Evolutionary conservation across 2,888 invertebrate species (phyloP), one percentile per base, ranked within the genome.

Genomic region (Rosalia funebris): DNA sequence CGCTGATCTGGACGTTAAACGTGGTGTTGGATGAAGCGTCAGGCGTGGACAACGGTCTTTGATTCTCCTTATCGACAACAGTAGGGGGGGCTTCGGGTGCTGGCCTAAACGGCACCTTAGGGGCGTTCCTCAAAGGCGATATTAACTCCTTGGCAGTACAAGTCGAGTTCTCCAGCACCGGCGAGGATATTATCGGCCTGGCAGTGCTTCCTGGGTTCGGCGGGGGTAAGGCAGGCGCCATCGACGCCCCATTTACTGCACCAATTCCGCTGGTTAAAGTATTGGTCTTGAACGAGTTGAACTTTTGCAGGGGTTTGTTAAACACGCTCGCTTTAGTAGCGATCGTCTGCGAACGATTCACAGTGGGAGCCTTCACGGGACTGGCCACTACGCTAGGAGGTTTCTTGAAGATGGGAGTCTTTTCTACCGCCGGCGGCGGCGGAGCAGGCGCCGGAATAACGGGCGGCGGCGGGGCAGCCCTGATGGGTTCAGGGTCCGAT

Each of bases 101-200:
- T 0, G 88, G 82, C 62, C 89, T 81, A 0, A 82, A 59, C 0
- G 90, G 89, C 0, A 87, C 83, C 61, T 87, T 83, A 0, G 88
- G 87, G 53, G 86, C 87, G 63, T 82, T 79, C 73, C 86, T 85
- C 25, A 89, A 81, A 0, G 90, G 88, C 0, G 88, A 87, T 41
- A 89, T 85, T 5, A 91, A 76, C 71, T 91, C 91, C 72, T 91
- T 89, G 0, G 91, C 91, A 0, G 91, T 89, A 68, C 91, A 91
- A 0, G 93, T 93, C 0, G 93, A 93, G 1, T 90, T 88, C 78
- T 93, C 91, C 50, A 94, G 80, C 47, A 92, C 91, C 0, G 93
- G 93, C 63, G 89, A 89, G 4, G 93, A 92, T 67, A 94, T 93
- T 7, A 92, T 86, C 0, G 92, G 93, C 66, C 92, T 84, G 0